These are phyloP conservation scores for Carapus acus DNA, from an alignment of 2,797 vertebrate species.

Conservation along the genomic window DNA sequence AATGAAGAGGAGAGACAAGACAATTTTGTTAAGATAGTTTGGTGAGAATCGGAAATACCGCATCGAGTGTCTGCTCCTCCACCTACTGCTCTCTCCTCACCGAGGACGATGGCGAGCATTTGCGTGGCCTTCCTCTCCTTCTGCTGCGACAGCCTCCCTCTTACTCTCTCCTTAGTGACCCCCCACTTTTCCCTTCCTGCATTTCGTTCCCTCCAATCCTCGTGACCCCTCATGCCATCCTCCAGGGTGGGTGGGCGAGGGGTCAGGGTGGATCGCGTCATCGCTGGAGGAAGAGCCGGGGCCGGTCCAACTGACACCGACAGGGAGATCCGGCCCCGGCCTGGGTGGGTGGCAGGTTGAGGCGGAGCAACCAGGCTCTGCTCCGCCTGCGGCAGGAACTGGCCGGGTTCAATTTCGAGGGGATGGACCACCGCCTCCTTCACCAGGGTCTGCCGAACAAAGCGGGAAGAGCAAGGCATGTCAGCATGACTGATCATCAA, in stretches of 20 bases:
- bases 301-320: conserved; percentile 65
- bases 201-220: conserved; percentile 62
- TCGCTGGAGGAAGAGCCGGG: conserved; percentile 43
- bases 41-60: too few relatives aligned
- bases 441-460: conserved; percentile 64
- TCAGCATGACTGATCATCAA: conserved; percentile 1
- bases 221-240: conserved; percentile 58
- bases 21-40: too few relatives aligned
- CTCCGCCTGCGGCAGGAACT: conserved; percentile 58
- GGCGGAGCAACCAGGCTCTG: conserved; percentile 33
- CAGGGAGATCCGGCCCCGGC: conserved; percentile 58
- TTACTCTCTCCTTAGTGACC: conserved; percentile 62
- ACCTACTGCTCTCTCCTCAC: conserved; percentile 51
- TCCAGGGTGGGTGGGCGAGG: conserved; percentile 59
- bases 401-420: conserved; percentile 63
- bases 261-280: conserved; percentile 49
- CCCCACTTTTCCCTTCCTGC: conserved; percentile 57
- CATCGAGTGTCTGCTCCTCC: background rate
- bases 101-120: conserved; percentile 77
- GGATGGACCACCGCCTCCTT: conserved; percentile 71
- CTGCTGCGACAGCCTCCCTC: conserved; percentile 74
- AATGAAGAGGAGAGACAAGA: background rate
- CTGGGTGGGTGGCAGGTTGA: conserved; percentile 40
- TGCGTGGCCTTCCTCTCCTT: conserved; percentile 76
- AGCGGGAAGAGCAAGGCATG: conserved; percentile 10